Evolutionary conservation across 2,888 invertebrate genomes (phyloP), one percentile per base, ranked within the genome.

Genomic region (Stegophylla sp.): DNA sequence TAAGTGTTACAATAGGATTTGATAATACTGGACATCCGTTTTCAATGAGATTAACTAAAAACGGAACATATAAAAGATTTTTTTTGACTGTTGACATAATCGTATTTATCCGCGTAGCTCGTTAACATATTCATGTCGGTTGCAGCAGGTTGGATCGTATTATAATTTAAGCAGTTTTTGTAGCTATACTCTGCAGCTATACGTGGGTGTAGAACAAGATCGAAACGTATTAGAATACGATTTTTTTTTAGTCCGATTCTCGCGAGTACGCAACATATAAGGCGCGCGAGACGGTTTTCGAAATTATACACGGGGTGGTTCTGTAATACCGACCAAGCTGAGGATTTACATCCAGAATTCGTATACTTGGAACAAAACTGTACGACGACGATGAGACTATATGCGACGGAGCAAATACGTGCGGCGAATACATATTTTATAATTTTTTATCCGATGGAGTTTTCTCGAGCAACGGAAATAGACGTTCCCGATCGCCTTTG

Each of bases 261-360:
- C 34, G 34, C 34, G 34, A n/a, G n/a, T 7, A 34, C 34, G 34
- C 34, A 34, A 34, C 17, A 51, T 17, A 34, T 7, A 1, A 23
- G 1, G 7, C 0, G n/a, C n/a, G n/a, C n/a, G 15, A 23, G 26
- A 59, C 13, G 61, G 20, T 43, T 64, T 75, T 75, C 13, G n/a
- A 76, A 43, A 76, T 75, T 12, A 75, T 64, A n/a, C n/a, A n/a
- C 75, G 7, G 7, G 64, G 64, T 66, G 64, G 53, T 76, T 66
- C 66, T 17, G 64, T 53, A n/a, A 34, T 76, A 64, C 64, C n/a
- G n/a, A 76, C 53, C 64, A 26, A n/a, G 66, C 64, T 41, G 23
- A 3, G 64, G 64, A 53, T 75, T 41, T 75, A n/a, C n/a, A n/a
- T n/a, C 26, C 17, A 59, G 34, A 7, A n/a, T n/a, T n/a, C n/a